Evolutionary conservation across 2,888 invertebrate genomes (phyloP).

Genomic region (Drosophila quinaria): DNA sequence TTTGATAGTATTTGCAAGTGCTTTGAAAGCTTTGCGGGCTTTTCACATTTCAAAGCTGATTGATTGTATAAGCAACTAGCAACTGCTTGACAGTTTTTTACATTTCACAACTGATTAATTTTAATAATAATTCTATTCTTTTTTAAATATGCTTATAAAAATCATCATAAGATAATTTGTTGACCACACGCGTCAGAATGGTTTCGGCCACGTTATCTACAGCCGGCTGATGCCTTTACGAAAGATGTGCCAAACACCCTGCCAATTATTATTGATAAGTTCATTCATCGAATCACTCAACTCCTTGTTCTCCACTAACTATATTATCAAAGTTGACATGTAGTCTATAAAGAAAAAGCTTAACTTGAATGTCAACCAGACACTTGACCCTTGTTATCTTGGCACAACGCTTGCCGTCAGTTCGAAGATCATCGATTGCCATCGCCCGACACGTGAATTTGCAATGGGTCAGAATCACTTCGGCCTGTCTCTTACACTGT

Average conservation of each 20-base stretch:
- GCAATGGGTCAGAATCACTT: neutral
- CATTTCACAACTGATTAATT: neutral
- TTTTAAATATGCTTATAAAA: neutral
- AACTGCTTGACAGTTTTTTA: neutral
- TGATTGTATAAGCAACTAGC: neutral
- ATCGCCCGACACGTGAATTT: neutral
- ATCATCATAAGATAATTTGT: neutral
- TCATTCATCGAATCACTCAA: neutral
- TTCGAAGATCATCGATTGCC: neutral
- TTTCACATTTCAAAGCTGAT: too few species aligned
- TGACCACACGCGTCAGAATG: neutral
- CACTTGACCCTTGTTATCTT: constrained; percentile 1
- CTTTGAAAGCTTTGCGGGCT: constrained; percentile 16
- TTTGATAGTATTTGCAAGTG: neutral
- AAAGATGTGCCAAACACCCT: neutral
- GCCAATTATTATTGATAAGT: neutral
- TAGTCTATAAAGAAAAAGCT: neutral
- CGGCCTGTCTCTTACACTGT: neutral
- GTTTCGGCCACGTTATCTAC: neutral
- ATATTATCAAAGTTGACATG: neutral
- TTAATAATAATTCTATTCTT: neutral
- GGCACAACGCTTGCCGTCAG: neutral
- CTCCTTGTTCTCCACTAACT: neutral
- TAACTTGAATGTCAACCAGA: neutral
- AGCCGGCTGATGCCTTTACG: neutral